These are phyloP conservation scores for Brachionichthys hirsutus DNA, from an alignment of 2,113 vertebrate species.

Conservation along the genomic window DNA sequence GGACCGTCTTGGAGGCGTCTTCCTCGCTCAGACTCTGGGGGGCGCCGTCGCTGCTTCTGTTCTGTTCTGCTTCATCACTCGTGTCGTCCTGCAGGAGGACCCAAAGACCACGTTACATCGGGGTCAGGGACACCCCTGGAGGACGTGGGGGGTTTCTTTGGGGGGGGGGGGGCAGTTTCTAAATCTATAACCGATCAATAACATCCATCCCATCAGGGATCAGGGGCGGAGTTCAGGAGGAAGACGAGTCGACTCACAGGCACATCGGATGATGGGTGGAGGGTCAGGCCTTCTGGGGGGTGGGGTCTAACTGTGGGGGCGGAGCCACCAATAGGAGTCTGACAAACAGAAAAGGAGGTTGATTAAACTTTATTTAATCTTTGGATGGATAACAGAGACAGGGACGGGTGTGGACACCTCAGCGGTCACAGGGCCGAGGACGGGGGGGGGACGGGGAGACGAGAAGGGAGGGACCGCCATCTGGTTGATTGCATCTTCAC, in stretches of 20 bases:
- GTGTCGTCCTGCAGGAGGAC: too few species aligned
- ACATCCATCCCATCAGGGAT: too few species aligned
- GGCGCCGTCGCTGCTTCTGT: conserved; percentile 16
- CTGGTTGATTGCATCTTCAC: conserved; percentile 88
- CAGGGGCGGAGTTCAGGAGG: background rate
- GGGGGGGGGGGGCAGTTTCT: too few species aligned
- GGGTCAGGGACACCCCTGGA: too few species aligned
- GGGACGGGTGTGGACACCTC: conserved; percentile 78
- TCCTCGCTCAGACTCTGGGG: conserved; percentile 27
- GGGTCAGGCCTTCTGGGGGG: conserved; percentile 21
- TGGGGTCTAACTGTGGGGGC: conserved; percentile 18
- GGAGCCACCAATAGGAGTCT: conserved; percentile 12
- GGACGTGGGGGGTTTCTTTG: too few species aligned
- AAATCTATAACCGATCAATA: too few species aligned
- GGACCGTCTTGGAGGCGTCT: conserved; percentile 39
- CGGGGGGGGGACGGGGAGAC: conserved; percentile 70
- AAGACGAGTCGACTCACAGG: conserved; percentile 13
- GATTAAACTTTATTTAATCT: too few species aligned
- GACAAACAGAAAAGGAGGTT: background rate
- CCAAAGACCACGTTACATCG: too few species aligned
- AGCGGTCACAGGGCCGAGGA: conserved; percentile 41
- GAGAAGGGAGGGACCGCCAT: conserved; percentile 89
- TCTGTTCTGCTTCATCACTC: background rate
- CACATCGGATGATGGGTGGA: background rate
- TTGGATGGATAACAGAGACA: too few species aligned